Percentiles rank a stretch among this genome's conserved stretches.
Conservation (phyloP, 2,113 vertebrate species). For the Dissostichus mawsoni region DNA sequence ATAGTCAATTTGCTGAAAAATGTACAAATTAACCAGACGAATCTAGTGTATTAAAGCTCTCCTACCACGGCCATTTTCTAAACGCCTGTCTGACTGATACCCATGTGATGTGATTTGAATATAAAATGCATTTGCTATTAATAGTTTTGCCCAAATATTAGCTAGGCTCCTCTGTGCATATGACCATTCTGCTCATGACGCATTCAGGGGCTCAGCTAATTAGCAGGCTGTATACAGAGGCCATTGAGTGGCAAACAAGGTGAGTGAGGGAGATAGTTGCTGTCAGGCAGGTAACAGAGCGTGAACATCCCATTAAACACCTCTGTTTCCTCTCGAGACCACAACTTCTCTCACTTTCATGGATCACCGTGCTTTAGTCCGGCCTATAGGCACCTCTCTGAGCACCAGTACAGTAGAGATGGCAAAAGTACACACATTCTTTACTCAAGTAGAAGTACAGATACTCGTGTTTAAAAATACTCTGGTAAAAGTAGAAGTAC, state of each 20-base stretch:
- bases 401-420: background rate
- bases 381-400: slow-evolving; percentile 15
- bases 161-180: slow-evolving; percentile 8
- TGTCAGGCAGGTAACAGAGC: slow-evolving; percentile 74
- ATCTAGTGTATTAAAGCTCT: background rate
- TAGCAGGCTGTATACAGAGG: slow-evolving; percentile 59
- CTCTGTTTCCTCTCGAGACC: slow-evolving; percentile 41
- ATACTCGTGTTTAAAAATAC: too few relatives aligned
- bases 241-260: slow-evolving; percentile 74
- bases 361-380: slow-evolving; percentile 39
- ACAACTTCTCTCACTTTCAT: slow-evolving; percentile 47
- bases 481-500: too few relatives aligned
- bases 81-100: slow-evolving; percentile 9
- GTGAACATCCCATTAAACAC: slow-evolving; percentile 74
- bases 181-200: slow-evolving; percentile 30
- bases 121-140: slow-evolving; percentile 11
- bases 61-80: background rate
- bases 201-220: slow-evolving; percentile 62
- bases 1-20: too few relatives aligned
- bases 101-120: slow-evolving; percentile 15
- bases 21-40: background rate
- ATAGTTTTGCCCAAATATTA: slow-evolving; percentile 24
- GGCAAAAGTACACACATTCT: too few relatives aligned
- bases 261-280: slow-evolving; percentile 70
- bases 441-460: too few relatives aligned